Evolutionary conservation across 2,113 vertebrate genomes (phyloP), one percentile per base, ranked within the genome.

Genomic region (Hiodon tergisus): DNA sequence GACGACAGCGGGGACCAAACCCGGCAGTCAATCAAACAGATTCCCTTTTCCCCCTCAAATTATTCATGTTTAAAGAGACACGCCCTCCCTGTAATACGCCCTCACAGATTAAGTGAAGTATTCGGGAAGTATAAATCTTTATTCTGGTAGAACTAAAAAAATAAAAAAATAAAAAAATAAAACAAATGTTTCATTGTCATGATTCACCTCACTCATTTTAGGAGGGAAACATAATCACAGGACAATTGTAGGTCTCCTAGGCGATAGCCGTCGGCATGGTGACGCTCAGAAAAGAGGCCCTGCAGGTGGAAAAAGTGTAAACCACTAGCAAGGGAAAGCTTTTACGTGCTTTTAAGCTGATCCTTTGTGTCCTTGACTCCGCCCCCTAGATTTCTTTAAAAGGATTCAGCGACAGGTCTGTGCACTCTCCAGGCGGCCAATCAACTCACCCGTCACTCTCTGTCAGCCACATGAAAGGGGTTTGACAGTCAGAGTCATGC

Each of bases 251-350:
- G 31, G 31, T 48, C 11, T 66, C 63, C 46, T 47, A 66, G 8
- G 63, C 5, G 76, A 72, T 72, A 62, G 73, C 53, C 51, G 80
- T 81, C 78, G 78, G 75, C 76, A 79, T 81, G 80, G 76, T 76
- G 69, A 81, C 70, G 16, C 54, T 66, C 52, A 5, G 7, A 50
- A 14, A 5, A 61, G 59, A 61, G 59, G 13, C 6, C 59, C 16
- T 13, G 3, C 16, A n/a, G 59, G 59, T 61, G 59, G 13, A 16
- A n/a, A 31, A 61, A 3, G 59, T n/a, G 59, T 61, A 16, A n/a
- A 61, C 13, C 59, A 61, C 31, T 31, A 31, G 31, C 31, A 31
- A 31, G 31, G 31, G 31, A 2, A 31, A 31, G 31, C 31, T 31
- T 31, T 31, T 31, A 31, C 31, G 31, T 31, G 31, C 31, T 31